These are phyloP conservation scores for Protomyctophum bolini DNA, from an alignment of 2,113 vertebrate species.

Conservation along the genomic window DNA sequence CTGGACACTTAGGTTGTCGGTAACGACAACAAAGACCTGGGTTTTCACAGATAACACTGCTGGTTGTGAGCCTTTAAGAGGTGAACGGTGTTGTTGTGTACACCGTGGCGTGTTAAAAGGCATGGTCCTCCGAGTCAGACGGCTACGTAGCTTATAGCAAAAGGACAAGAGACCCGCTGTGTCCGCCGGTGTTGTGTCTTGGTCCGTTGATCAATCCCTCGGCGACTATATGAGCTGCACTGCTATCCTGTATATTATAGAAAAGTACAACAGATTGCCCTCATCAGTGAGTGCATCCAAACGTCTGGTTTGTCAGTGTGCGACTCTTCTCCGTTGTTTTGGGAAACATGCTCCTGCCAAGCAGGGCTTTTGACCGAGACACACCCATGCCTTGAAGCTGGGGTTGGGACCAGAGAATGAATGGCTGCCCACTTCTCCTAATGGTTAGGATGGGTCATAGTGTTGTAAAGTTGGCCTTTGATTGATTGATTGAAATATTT, in stretches of 20 bases:
- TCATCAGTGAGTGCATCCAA: background rate
- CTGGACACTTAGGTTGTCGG: constrained; percentile 48
- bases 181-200: background rate
- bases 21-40: constrained; percentile 47
- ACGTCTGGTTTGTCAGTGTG: too few species aligned
- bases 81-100: constrained; percentile 25
- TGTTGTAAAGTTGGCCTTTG: too few species aligned
- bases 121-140: background rate
- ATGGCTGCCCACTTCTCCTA: too few species aligned
- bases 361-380: too few species aligned
- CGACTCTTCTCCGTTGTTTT: too few species aligned
- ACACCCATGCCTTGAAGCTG: too few species aligned
- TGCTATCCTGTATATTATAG: too few species aligned
- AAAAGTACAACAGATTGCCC: too few species aligned
- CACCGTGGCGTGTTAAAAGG: constrained; percentile 11
- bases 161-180: constrained; percentile 3
- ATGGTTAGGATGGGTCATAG: too few species aligned
- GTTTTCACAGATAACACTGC: constrained; percentile 53
- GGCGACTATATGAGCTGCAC: background rate
- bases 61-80: constrained; percentile 8
- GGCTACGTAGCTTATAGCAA: background rate
- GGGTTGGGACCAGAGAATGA: too few species aligned
- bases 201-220: background rate
- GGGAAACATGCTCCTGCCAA: too few species aligned
- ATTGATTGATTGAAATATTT: too few species aligned